phyloP scores from a whole-genome alignment of 2,797 vertebrate genomes.

The Taenioides sp. region DNA sequence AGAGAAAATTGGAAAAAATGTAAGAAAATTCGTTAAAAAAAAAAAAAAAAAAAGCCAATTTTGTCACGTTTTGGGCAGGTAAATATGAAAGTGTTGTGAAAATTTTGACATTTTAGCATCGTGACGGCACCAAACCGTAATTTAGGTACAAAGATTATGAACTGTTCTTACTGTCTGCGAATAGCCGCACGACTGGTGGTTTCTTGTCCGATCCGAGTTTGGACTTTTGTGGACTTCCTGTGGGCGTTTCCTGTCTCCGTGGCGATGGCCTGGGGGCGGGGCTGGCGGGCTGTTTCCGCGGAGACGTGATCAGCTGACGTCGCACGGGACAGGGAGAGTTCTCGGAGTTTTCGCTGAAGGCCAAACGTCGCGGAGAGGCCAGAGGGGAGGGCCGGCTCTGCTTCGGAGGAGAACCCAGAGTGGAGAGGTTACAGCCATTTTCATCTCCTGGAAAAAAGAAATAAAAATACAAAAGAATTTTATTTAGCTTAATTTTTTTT shows the following conservation, averaged over 20 bases:
- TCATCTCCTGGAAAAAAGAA: slow-evolving; percentile 81
- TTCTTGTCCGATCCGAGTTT: slow-evolving; percentile 1
- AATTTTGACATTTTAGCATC: no score
- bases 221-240: slow-evolving; percentile 18
- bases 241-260: slow-evolving; percentile 60
- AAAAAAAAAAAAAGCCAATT: no score
- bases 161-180: slow-evolving; percentile 80
- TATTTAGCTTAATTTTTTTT: no score
- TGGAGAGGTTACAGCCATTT: slow-evolving; percentile 84
- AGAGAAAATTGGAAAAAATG: neutral
- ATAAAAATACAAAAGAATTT: neutral
- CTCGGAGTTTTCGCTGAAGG: slow-evolving; percentile 75
- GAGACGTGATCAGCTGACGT: slow-evolving; percentile 6
- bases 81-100: no score
- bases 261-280: slow-evolving; percentile 9
- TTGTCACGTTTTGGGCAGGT: no score
- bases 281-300: neutral
- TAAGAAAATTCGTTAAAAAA: no score
- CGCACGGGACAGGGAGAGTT: slow-evolving; percentile 34
- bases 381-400: slow-evolving; percentile 70
- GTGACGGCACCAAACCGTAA: no score
- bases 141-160: no score
- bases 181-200: slow-evolving; percentile 58
- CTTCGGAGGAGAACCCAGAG: slow-evolving; percentile 84
- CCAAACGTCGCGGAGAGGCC: slow-evolving; percentile 72